Conservation (phyloP, 2,113 vertebrate species). For the Centropus bengalensis region DNA sequence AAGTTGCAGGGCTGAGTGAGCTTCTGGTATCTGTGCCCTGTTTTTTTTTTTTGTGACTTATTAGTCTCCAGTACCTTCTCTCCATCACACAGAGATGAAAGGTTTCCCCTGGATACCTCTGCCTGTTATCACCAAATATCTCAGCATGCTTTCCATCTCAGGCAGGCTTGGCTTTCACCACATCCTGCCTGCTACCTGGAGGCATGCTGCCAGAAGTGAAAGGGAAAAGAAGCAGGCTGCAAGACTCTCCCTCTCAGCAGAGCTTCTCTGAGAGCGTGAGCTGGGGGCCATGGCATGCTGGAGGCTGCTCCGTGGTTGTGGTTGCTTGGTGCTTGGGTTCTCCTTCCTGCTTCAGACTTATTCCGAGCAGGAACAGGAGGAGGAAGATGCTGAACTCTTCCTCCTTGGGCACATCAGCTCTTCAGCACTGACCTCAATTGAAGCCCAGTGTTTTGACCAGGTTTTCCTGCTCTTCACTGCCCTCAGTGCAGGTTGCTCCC, state of each 20-base stretch:
- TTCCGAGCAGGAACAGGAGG: not conserved
- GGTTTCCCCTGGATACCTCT: slow-evolving; percentile 45
- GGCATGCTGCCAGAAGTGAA: slow-evolving; percentile 7
- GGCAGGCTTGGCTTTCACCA: slow-evolving; percentile 44
- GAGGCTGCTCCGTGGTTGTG: not conserved
- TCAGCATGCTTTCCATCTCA: not conserved
- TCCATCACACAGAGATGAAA: slow-evolving; percentile 9
- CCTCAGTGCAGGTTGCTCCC: accelerated
- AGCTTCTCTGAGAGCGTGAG: not conserved
- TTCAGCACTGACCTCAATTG: not conserved
- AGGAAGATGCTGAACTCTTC: not conserved
- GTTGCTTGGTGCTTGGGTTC: not conserved
- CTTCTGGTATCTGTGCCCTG: not conserved
- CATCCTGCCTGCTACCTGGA: slow-evolving; percentile 43
- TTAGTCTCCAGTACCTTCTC: slow-evolving; percentile 11
- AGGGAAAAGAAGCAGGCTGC: slow-evolving; percentile 1
- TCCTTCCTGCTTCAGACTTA: not conserved
- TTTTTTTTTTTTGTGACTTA: not conserved
- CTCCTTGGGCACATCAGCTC: accelerated
- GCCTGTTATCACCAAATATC: not conserved
- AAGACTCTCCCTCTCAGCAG: not conserved
- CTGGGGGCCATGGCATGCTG: accelerated
- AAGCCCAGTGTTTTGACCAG: accelerated
- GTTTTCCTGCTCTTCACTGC: not conserved
- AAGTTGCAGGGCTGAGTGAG: not conserved